Base-by-base conservation (phyloP, 37 sponge, comb jelly and placozoan species). In the Hormiphora californensis region DNA sequence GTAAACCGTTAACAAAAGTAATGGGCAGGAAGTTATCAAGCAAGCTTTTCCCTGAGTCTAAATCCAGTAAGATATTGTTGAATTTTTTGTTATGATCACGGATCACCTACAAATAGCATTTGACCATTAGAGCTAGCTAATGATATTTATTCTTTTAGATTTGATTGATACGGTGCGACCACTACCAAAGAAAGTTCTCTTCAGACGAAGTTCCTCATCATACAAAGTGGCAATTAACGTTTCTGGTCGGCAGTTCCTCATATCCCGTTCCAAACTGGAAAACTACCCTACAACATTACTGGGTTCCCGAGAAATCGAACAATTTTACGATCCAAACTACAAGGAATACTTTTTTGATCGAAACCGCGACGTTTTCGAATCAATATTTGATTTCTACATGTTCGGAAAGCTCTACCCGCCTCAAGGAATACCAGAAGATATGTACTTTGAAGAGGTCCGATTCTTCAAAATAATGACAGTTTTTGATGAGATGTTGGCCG, bases 331-430 rank as follows among this genome's bases (percentile, higher is more conserved):
- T 30, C 61, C 61, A 23, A 4, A 4, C 61, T 12, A 57, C 61
- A 57, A 57, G n/a, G 61, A 57, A 15, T 57, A 57, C 61, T 57
- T 57, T 30, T 57, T 57, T 30, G 61, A 57, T 30, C 61, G 61
- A 15, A 57, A 57, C 61, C 61, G 61, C 4, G 61, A 57, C 61
- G 27, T 30, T 5, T 57, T 57, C n/a, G 61, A 57, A 30, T 57
- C 61, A 15, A 57, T 57, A 57, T 57, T 57, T 12, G 61, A 57
- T 30, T 57, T 57, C 23, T 57, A 57, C n/a, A 23, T 57, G 61
- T 57, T 57, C 23, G 61, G 61, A 4, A 57, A 57, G n/a, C 61
- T 57, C 30, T 57, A 57, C 61, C 61, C 61, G 7, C 61, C 61
- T 4, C 61, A 15, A 30, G 61, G 61, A 4, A 12, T 57, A 5